Base-by-base conservation (phyloP, 2,113 vertebrate genomes). In the Sinocyclocheilus maitianheensis region DNA sequence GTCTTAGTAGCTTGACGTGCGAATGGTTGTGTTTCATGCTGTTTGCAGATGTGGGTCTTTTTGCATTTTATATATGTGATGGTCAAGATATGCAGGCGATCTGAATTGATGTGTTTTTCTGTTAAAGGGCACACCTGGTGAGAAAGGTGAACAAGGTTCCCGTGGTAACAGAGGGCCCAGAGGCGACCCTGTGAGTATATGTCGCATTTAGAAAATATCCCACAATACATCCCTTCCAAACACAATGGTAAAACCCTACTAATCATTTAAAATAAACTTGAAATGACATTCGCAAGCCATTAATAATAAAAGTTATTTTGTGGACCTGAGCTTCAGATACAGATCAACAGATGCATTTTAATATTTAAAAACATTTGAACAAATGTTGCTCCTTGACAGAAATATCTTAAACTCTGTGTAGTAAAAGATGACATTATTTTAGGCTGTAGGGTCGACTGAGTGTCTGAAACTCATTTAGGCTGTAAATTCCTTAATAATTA, bases 141-240 rank as follows among this genome's bases (percentile, higher is more conserved):
- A 98, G 84, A 92, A 95, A 81, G 98, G 98, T 4, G 93, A 96
- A 13, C 95, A 93, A 0, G 98, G 98, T 51, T 91, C 95, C 0
- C 95, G 96, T 0, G 98, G 98, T 0, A 90, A 90, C 26, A 95
- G 97, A 3, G 98, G 98, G 10, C 88, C 88, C 0, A 95, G 96
- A 93, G 98, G 98, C 94, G 94, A 95, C 0, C 10, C 0, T 43
- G 98, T 99, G 92, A 93, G 94, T 60, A 22, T 60, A 60, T 60
- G 6, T 58, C 18, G 2, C 53, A 58, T 58, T 58, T 76, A 0
- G 72, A 40, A 40, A 75, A 75, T 75, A 46, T 75, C 43, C 34
- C 55, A 43, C 20, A 62, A 63, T 76, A 11, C 14, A 5, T 51
- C 48, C 5, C 5, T 76, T 24, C 40, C 72, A 48, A 69, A 69